Conservation (phyloP, 2,888 invertebrate genomes). For the Pristionchus exspectatus region DNA sequence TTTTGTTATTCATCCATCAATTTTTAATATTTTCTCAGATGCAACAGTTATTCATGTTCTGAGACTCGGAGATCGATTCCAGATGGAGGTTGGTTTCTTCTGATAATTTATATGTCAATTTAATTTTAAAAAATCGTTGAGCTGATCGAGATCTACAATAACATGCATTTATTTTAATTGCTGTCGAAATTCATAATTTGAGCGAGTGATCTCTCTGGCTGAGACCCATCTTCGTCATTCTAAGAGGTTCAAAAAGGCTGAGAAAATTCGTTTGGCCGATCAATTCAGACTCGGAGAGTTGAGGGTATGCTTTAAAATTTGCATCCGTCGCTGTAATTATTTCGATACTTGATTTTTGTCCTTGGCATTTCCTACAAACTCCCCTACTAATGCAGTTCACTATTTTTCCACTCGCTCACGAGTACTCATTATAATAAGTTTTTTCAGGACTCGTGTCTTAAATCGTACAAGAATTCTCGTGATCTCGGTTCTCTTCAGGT, state of each 20-base stretch:
- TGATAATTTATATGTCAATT: neutral
- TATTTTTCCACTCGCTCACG: too few relatives aligned
- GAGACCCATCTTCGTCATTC: neutral
- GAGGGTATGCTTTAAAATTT: neutral
- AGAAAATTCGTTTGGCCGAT: neutral
- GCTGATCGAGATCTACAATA: too few relatives aligned
- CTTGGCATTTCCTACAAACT: too few relatives aligned
- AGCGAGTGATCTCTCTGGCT: neutral
- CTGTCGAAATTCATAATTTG: neutral
- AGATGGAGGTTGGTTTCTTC: neutral
- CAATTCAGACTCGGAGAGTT: neutral
- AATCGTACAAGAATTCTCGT: too few relatives aligned
- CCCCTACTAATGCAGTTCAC: too few relatives aligned
- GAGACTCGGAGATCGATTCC: neutral
- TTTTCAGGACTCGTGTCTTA: too few relatives aligned
- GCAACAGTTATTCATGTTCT: neutral
- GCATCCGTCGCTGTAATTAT: too few relatives aligned
- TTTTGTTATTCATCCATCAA: neutral
- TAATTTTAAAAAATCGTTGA: neutral
- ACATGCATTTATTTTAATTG: neutral
- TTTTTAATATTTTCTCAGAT: neutral
- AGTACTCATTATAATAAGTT: too few relatives aligned
- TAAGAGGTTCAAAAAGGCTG: neutral
- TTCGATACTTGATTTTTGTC: too few relatives aligned
- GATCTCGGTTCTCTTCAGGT: too few relatives aligned